phyloP scores from a whole-genome alignment of 1,140 invertebrate species.

The Hylaeus volcanicus region DNA sequence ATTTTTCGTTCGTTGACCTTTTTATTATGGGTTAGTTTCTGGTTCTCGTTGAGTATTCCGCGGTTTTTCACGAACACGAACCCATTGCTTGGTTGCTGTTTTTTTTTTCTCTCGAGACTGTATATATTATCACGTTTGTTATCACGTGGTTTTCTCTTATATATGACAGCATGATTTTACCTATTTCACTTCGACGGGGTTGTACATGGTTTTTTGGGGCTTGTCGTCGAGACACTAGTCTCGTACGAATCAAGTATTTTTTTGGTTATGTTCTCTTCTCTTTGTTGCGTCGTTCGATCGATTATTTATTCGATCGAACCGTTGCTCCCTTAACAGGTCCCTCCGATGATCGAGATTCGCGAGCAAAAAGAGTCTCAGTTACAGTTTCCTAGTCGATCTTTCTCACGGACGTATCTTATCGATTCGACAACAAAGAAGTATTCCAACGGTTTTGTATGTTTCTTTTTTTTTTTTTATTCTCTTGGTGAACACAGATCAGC shows the following conservation, averaged over 20 bases:
- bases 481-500: no score
- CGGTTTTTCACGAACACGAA: conserved; percentile 27
- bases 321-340: not conserved
- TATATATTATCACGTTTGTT: conserved; percentile 2
- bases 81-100: conserved; percentile 48
- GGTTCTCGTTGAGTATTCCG: conserved; percentile 13
- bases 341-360: not conserved
- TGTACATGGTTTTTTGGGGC: conserved; percentile 41
- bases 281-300: not conserved
- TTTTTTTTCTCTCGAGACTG: conserved; percentile 14
- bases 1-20: conserved; percentile 25
- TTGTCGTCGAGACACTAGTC: not conserved
- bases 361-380: not conserved
- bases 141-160: not conserved
- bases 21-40: conserved; percentile 9
- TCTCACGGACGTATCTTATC: not conserved
- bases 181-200: not conserved
- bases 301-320: not conserved
- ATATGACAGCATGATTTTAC: not conserved
- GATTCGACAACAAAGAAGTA: not conserved
- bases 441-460: no score
- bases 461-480: no score
- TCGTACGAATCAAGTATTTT: not conserved
- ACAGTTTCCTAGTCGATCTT: no score
- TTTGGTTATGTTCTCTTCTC: not conserved